These are phyloP conservation scores for Habroteleia sp. DNA, from an alignment of 2,888 invertebrate species.

Conservation along the genomic window DNA sequence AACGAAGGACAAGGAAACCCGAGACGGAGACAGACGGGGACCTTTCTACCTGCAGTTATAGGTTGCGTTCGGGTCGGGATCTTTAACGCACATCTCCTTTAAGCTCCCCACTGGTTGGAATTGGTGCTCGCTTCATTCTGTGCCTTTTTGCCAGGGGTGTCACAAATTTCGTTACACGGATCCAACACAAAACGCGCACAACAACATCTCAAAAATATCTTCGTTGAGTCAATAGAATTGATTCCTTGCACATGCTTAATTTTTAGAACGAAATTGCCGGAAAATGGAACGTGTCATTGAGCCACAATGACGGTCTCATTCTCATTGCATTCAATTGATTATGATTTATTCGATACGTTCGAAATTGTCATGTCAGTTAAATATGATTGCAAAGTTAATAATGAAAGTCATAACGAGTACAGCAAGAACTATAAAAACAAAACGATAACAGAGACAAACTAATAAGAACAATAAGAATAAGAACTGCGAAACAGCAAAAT, in stretches of 20 bases:
- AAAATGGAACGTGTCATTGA: constrained; percentile 60
- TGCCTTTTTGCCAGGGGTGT: constrained; percentile 36
- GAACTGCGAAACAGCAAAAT: no score
- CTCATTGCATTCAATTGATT: constrained; percentile 49
- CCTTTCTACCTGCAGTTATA: constrained; percentile 61
- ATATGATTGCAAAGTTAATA: no score
- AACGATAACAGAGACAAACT: no score
- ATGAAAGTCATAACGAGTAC: no score
- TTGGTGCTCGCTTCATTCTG: constrained; percentile 51
- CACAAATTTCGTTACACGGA: constrained; percentile 51
- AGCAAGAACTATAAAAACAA: no score
- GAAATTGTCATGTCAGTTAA: no score
- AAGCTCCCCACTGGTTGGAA: constrained; percentile 65
- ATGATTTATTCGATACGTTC: constrained; percentile 54
- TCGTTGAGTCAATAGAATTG: constrained; percentile 60
- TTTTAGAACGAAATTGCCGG: constrained; percentile 53
- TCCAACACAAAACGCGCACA: constrained; percentile 22
- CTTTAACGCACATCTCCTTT: constrained; percentile 75
- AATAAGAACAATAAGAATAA: no score
- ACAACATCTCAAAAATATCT: constrained; percentile 41
- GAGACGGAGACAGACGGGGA: constrained; percentile 37
- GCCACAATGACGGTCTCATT: constrained; percentile 49
- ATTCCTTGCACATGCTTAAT: constrained; percentile 52
- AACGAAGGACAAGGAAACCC: constrained; percentile 39
- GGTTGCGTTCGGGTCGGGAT: constrained; percentile 66